Conservation (phyloP, 2,888 invertebrate species). For the Stenurella melanura region DNA sequence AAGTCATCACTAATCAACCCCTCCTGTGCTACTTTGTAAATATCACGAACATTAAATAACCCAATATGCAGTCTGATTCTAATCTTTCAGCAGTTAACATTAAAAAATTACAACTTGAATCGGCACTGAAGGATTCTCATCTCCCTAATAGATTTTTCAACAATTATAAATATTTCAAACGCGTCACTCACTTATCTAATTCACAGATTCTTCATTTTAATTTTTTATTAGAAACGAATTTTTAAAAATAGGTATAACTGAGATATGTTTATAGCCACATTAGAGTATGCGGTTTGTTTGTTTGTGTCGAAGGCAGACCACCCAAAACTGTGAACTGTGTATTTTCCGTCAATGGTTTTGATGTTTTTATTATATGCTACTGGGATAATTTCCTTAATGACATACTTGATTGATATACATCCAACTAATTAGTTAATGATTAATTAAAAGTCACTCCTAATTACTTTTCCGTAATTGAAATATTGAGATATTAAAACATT, state of each 20-base stretch:
- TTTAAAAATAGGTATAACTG: background rate
- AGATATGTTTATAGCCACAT: background rate
- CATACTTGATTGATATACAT: conserved; percentile 29
- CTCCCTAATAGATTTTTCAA: background rate
- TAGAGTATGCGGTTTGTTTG: conserved; percentile 23
- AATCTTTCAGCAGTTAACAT: too few species aligned
- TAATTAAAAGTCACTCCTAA: conserved; percentile 26
- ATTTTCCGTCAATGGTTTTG: conserved; percentile 18
- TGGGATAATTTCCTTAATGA: conserved; percentile 17
- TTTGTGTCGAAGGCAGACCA: conserved; percentile 24
- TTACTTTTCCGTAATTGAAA: conserved; percentile 7
- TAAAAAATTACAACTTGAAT: too few species aligned
- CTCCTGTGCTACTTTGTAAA: too few species aligned
- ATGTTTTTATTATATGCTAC: conserved; percentile 24
- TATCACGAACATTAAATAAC: too few species aligned
- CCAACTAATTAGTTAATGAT: conserved; percentile 31
- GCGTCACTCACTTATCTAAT: background rate
- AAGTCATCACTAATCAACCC: too few species aligned
- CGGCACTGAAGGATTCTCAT: too few species aligned
- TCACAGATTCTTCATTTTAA: background rate
- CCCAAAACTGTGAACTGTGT: conserved; percentile 24
- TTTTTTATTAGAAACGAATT: background rate
- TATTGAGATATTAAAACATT: conserved; percentile 12
- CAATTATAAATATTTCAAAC: background rate
- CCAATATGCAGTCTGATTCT: too few species aligned